phyloP scores from a whole-genome alignment of 92 coral and sea anemone species.

The Parazoanthus swiftii region DNA sequence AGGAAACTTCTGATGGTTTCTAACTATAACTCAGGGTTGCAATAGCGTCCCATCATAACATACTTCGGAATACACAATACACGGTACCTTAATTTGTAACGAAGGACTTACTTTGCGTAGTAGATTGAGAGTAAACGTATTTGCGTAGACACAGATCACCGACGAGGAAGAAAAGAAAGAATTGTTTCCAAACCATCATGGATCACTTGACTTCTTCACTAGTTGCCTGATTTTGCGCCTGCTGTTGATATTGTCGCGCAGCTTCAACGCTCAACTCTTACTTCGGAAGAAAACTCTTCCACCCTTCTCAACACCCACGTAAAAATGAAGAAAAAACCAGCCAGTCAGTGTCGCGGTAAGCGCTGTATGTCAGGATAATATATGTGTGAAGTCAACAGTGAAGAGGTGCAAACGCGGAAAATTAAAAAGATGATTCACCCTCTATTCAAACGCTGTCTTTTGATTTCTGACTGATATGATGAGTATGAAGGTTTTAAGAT shows the following conservation, averaged over 20 bases:
- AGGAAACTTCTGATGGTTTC: not conserved
- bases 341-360: not conserved
- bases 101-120: constrained; percentile 26
- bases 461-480: constrained; percentile 23
- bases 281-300: not conserved
- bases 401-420: not conserved
- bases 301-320: constrained; percentile 8
- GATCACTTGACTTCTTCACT: not conserved
- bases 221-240: not conserved
- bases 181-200: constrained; percentile 14
- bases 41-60: not conserved
- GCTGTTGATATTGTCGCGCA: constrained; percentile 20
- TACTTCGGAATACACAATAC: not conserved
- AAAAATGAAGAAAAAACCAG: not conserved
- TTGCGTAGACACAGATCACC: constrained; percentile 23
- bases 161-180: constrained; percentile 26
- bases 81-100: not conserved
- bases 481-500: constrained; percentile 5
- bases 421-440: not conserved
- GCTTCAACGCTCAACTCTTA: constrained; percentile 20
- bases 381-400: constrained; percentile 36
- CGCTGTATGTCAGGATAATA: constrained; percentile 7
- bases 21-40: not conserved
- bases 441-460: constrained; percentile 16
- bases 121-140: constrained; percentile 27